These are phyloP conservation scores for Ondatra zibethicus DNA, from an alignment of 2,113 vertebrate species.

Conservation along the genomic window DNA sequence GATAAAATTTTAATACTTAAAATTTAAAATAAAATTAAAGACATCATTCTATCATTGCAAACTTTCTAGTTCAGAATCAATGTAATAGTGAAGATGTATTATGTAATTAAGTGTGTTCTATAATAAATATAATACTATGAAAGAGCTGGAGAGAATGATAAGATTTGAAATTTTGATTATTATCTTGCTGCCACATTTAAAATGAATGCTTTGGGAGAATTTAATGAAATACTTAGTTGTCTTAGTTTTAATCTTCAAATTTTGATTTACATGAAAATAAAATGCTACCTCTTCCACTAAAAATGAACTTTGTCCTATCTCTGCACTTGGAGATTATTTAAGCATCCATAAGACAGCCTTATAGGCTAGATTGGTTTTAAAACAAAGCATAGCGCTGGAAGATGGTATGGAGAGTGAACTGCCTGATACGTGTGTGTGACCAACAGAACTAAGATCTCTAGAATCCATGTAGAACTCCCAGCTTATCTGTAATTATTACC, in stretches of 20 bases:
- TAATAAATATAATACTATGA: neutral
- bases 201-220: neutral
- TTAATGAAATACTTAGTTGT: neutral
- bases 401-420: rapidly evolving
- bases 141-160: neutral
- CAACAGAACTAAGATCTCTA: neutral
- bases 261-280: neutral
- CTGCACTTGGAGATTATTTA: neutral
- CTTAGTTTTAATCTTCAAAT: neutral
- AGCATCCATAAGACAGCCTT: neutral
- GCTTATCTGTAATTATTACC: neutral
- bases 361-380: neutral
- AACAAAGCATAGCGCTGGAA: neutral
- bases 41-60: neutral
- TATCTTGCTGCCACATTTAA: neutral
- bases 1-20: slow-evolving; percentile 38
- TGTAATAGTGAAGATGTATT: neutral
- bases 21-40: slow-evolving; percentile 23
- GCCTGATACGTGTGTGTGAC: neutral
- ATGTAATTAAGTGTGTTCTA: neutral
- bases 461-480: neutral
- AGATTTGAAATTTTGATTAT: neutral
- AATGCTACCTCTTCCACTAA: neutral
- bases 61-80: neutral
- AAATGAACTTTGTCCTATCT: neutral